Conservation (phyloP, 92 coral and sea anemone species). For the Metridium senile region DNA sequence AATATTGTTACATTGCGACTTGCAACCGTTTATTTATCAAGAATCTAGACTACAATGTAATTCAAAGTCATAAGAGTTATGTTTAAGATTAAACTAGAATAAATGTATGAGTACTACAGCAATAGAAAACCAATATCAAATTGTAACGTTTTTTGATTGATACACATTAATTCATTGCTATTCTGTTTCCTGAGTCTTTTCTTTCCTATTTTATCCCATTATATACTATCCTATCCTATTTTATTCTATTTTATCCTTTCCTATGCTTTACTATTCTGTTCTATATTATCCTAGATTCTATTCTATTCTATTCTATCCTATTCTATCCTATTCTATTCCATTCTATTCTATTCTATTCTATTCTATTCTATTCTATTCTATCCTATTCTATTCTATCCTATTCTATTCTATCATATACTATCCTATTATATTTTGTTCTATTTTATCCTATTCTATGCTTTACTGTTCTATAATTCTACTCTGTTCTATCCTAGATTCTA, state of each 20-base stretch:
- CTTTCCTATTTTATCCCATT: background rate
- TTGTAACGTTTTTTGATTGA: too few species aligned
- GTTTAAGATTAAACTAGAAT: too few species aligned
- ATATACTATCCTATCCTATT: background rate
- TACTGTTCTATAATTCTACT: too few species aligned
- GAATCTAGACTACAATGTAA: too few species aligned
- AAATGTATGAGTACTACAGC: too few species aligned
- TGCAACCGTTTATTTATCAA: too few species aligned
- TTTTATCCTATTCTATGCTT: too few species aligned
- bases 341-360: constrained; percentile 24
- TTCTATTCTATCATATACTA: constrained; percentile 8
- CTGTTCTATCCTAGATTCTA: too few species aligned
- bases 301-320: constrained; percentile 19
- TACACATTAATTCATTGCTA: background rate
- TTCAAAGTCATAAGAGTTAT: too few species aligned
- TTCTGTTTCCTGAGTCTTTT: background rate
- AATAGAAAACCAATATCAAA: too few species aligned
- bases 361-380: constrained; percentile 23
- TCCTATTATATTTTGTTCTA: constrained; percentile 6
- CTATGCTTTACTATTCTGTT: constrained; percentile 7
- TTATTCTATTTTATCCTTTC: constrained; percentile 17
- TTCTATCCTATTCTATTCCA: constrained; percentile 9
- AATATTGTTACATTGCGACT: too few species aligned
- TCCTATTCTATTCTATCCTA: constrained; percentile 17
- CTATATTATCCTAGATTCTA: background rate